These are phyloP conservation scores for Contarinia nasturtii DNA, from an alignment of 1,140 invertebrate species.

Conservation along the genomic window DNA sequence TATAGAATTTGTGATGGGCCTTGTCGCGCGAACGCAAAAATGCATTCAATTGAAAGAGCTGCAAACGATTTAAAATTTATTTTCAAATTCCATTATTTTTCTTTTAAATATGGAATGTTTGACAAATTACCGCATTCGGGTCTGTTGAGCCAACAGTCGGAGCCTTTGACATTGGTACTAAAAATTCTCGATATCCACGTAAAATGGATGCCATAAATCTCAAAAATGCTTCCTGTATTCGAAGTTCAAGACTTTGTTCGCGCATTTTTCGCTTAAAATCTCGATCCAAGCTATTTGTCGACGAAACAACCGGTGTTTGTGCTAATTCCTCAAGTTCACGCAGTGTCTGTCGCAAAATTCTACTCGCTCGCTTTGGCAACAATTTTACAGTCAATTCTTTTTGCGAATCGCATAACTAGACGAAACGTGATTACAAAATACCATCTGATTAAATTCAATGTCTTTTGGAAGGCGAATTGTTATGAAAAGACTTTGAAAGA, in stretches of 20 bases:
- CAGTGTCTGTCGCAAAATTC: slow-evolving; percentile 52
- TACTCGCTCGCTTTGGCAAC: slow-evolving; percentile 72
- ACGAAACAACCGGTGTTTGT: slow-evolving; percentile 27
- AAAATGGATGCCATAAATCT: slow-evolving; percentile 88
- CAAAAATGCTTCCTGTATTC: slow-evolving; percentile 94
- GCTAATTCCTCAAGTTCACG: slow-evolving; percentile 36
- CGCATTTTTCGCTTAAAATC: slow-evolving; percentile 36
- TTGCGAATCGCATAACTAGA: slow-evolving; percentile 71
- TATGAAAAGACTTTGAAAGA: no score
- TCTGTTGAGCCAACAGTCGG: slow-evolving; percentile 88
- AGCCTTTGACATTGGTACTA: slow-evolving; percentile 87
- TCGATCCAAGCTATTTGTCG: slow-evolving; percentile 34
- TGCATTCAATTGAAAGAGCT: slow-evolving; percentile 79
- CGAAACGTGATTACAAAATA: slow-evolving; percentile 3
- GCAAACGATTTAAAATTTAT: no score
- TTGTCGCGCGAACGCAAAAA: slow-evolving; percentile 41
- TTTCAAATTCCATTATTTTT: no score
- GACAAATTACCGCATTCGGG: slow-evolving; percentile 42
- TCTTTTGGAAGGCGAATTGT: neutral
- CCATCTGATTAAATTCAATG: neutral
- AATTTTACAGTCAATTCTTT: slow-evolving; percentile 63
- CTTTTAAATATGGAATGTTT: no score
- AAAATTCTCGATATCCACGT: slow-evolving; percentile 74
- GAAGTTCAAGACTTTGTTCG: slow-evolving; percentile 64
- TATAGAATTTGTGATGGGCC: slow-evolving; percentile 79